These are phyloP conservation scores for Plemyria rubiginata DNA, from an alignment of 2,888 invertebrate species.

Conservation along the genomic window DNA sequence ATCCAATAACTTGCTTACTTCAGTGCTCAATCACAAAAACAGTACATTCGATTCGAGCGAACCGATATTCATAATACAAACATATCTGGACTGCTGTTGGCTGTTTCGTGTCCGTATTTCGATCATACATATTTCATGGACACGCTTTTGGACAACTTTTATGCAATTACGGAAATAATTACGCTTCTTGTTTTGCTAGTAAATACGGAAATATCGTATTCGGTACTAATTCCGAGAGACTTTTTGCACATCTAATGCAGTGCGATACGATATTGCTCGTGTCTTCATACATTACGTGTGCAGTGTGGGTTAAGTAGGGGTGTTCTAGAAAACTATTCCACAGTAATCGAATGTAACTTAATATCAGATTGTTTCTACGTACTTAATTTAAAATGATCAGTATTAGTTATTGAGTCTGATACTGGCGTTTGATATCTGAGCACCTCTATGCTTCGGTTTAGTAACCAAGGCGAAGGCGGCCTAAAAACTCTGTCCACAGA, in stretches of 20 bases:
- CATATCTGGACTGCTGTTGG: conserved; percentile 34
- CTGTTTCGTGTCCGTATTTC: conserved; percentile 36
- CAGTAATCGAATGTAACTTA: too few species aligned
- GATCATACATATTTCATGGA: conserved; percentile 40
- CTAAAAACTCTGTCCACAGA: too few species aligned
- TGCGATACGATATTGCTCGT: conserved; percentile 9
- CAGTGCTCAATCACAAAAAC: conserved; percentile 29
- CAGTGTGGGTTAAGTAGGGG: too few species aligned
- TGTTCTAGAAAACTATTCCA: neutral
- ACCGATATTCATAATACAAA: conserved; percentile 31
- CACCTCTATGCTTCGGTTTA: too few species aligned
- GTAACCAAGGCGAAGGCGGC: too few species aligned
- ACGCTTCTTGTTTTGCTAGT: conserved; percentile 25
- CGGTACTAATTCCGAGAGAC: conserved; percentile 13
- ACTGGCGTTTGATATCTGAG: too few species aligned
- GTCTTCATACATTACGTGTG: neutral
- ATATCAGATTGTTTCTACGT: too few species aligned
- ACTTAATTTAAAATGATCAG: too few species aligned
- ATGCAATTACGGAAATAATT: conserved; percentile 29
- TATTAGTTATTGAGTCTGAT: too few species aligned
- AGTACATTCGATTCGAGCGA: conserved; percentile 19
- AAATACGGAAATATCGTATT: conserved; percentile 17
- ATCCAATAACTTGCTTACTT: conserved; percentile 23
- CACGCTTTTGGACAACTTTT: conserved; percentile 18
- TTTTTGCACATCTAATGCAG: conserved; percentile 6